Conservation (phyloP, 2,888 invertebrate genomes). For the Heliconius hortense region DNA sequence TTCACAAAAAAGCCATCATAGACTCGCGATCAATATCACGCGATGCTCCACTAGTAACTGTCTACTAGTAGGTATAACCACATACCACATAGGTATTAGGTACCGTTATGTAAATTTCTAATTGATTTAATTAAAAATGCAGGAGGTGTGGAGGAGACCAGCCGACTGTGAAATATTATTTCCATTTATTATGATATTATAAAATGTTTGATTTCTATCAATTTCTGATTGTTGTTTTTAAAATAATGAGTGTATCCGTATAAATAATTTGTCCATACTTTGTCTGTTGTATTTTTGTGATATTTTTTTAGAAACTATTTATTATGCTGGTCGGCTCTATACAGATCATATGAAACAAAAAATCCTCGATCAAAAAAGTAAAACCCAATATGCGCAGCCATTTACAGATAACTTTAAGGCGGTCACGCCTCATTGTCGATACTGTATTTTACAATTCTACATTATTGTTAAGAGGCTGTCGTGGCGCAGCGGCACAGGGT, state of each 20-base stretch:
- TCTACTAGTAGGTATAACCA: neutral
- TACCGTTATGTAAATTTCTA: constrained; percentile 33
- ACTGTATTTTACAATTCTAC: no score
- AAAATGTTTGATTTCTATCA: constrained; percentile 36
- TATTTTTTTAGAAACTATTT: neutral
- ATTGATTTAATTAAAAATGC: constrained; percentile 33
- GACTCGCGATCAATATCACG: neutral
- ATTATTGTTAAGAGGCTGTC: no score
- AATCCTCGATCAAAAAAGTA: no score
- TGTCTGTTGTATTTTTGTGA: neutral
- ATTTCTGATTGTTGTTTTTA: constrained; percentile 28
- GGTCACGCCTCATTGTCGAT: no score
- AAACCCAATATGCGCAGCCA: no score
- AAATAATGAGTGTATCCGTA: constrained; percentile 1
- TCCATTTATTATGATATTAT: constrained; percentile 30
- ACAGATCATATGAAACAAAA: no score
- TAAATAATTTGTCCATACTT: neutral
- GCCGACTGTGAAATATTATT: constrained; percentile 35
- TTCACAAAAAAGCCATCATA: neutral
- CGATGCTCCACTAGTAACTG: no score
- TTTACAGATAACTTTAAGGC: no score
- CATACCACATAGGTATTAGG: constrained; percentile 8
- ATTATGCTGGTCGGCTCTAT: neutral
- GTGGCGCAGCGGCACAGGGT: no score
- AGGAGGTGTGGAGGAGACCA: constrained; percentile 33